Conservation (phyloP, 35 echinoderm and acorn worm species). For the Holothuria glaberrima region DNA sequence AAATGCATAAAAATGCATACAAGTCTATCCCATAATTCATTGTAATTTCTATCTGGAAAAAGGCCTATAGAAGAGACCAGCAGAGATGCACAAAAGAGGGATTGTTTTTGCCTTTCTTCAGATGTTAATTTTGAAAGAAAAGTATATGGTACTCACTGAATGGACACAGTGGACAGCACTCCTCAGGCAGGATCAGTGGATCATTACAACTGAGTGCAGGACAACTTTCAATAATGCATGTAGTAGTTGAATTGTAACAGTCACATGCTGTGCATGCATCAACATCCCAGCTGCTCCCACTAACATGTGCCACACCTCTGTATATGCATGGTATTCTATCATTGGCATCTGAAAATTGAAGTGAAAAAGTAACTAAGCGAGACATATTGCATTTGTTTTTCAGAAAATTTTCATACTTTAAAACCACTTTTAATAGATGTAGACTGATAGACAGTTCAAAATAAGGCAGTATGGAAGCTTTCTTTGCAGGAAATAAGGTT, state of each 20-base stretch:
- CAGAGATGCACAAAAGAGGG: not conserved
- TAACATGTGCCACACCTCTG: slow-evolving; percentile 26
- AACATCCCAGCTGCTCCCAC: slow-evolving; percentile 60
- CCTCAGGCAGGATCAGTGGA: slow-evolving; percentile 64
- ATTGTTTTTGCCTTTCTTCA: no score
- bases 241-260: slow-evolving; percentile 73
- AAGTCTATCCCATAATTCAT: no score
- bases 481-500: no score
- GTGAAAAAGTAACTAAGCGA: not conserved
- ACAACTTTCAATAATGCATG: slow-evolving; percentile 75
- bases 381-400: no score
- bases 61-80: no score
- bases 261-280: slow-evolving; percentile 65
- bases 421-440: no score
- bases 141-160: slow-evolving; percentile 67
- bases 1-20: no score
- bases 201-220: slow-evolving; percentile 56
- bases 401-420: no score
- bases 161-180: slow-evolving; percentile 76
- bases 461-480: no score
- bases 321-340: slow-evolving; percentile 54
- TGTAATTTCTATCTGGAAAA: no score
- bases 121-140: not conserved
- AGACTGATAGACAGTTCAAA: no score
- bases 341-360: slow-evolving; percentile 14